Percentiles rank a stretch among this genome's conserved stretches.
These are phyloP conservation scores for Prorops nasuta DNA, from an alignment of 1,140 invertebrate species.

Conservation along the genomic window DNA sequence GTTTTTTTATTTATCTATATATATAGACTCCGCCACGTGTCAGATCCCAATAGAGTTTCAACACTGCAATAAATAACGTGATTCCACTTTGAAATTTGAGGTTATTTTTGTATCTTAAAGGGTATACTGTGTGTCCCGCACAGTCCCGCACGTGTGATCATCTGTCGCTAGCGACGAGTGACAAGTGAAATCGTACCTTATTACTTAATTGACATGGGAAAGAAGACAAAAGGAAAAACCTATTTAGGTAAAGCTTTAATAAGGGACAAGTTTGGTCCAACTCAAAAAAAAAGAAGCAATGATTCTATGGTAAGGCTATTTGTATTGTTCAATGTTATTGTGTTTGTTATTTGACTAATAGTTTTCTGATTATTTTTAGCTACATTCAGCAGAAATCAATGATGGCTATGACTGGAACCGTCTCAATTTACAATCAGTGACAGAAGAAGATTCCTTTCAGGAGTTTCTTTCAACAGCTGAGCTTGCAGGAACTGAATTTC, in stretches of 20 bases:
- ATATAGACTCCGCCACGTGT: too few species aligned
- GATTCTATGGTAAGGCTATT: too few species aligned
- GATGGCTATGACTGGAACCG: constrained; percentile 90
- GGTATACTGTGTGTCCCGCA: too few species aligned
- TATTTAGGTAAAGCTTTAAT: neutral
- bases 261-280: neutral
- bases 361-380: constrained; percentile 56
- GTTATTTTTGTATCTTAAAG: too few species aligned
- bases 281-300: neutral
- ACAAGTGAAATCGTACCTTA: too few species aligned
- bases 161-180: too few species aligned
- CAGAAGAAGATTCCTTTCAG: constrained; percentile 92
- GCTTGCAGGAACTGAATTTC: constrained; percentile 90
- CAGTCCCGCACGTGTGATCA: neutral
- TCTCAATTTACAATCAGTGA: constrained; percentile 89
- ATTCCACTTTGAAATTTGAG: too few species aligned
- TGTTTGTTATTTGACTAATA: neutral
- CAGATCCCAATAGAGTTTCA: too few species aligned
- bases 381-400: constrained; percentile 83
- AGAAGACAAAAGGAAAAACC: neutral
- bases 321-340: too few species aligned
- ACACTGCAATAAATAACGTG: too few species aligned
- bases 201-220: neutral
- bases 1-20: too few species aligned
- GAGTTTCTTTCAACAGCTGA: constrained; percentile 94